Percentiles rank a stretch among this genome's conserved stretches.
Conservation (phyloP, 2,888 invertebrate species). For the Monopis laevigella region DNA sequence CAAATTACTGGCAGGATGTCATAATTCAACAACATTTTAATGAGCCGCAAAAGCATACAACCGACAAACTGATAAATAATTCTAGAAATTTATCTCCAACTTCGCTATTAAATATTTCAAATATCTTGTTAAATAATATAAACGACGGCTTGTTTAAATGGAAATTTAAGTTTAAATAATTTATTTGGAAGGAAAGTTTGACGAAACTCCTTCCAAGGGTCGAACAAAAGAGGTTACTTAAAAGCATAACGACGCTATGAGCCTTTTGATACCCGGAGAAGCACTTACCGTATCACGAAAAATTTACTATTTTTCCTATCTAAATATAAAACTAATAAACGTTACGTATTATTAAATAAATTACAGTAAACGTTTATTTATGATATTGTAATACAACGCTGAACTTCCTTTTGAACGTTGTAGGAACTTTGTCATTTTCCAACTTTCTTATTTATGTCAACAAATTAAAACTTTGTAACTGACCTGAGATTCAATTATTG, state of each 20-base stretch:
- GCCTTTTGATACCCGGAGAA: too few species aligned
- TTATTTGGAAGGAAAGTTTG: constrained; percentile 47
- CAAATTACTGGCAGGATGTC: too few species aligned
- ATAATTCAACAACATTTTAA: neutral
- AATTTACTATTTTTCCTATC: too few species aligned
- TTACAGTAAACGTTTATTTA: too few species aligned
- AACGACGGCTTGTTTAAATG: constrained; percentile 40
- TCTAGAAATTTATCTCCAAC: neutral
- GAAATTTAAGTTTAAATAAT: constrained; percentile 56
- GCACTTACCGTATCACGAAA: too few species aligned
- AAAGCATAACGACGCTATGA: constrained; percentile 3
- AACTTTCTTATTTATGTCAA: neutral
- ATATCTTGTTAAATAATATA: constrained; percentile 9
- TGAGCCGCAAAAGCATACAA: neutral
- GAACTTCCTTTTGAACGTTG: too few species aligned
- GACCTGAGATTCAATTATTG: neutral
- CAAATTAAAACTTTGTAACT: neutral
- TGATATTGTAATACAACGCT: too few species aligned
- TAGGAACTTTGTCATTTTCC: too few species aligned
- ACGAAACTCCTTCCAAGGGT: constrained; percentile 36
- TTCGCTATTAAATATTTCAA: neutral
- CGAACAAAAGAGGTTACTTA: constrained; percentile 34
- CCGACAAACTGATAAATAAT: neutral
- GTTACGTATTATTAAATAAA: too few species aligned
- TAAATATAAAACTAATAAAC: too few species aligned